Conservation (phyloP, 2,797 vertebrate genomes). For the Potorous gilbertii region DNA sequence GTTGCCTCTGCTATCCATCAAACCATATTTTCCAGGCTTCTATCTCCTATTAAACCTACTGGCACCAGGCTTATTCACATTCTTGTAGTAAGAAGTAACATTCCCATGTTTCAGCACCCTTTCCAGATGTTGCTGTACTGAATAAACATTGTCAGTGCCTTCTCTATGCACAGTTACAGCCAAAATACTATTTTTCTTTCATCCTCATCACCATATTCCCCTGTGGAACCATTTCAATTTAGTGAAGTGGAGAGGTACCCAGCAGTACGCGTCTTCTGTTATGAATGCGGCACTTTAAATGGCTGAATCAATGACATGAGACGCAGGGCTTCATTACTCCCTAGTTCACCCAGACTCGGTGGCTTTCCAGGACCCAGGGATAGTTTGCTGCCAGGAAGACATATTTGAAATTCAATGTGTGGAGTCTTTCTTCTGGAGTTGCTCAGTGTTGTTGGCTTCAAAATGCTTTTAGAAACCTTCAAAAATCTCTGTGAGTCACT, state of each 20-base stretch:
- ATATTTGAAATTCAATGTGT: slow-evolving; percentile 76
- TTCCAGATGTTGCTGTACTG: slow-evolving; percentile 58
- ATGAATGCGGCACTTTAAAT: slow-evolving; percentile 56
- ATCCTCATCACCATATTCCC: slow-evolving; percentile 20
- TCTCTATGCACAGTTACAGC: slow-evolving; percentile 45
- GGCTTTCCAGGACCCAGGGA: slow-evolving; percentile 57
- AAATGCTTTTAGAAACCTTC: slow-evolving; percentile 80
- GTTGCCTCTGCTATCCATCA: neutral
- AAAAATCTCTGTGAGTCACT: slow-evolving; percentile 70
- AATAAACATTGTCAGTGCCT: slow-evolving; percentile 61
- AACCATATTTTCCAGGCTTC: neutral
- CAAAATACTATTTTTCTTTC: slow-evolving; percentile 67
- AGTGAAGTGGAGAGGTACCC: slow-evolving; percentile 51
- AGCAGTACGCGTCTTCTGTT: slow-evolving; percentile 23
- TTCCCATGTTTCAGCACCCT: slow-evolving; percentile 4
- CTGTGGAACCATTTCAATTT: slow-evolving; percentile 51
- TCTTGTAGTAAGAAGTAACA: neutral
- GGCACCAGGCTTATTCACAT: neutral
- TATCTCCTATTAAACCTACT: neutral
- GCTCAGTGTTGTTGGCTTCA: slow-evolving; percentile 74
- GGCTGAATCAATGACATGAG: slow-evolving; percentile 62
- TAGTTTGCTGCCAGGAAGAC: slow-evolving; percentile 60
- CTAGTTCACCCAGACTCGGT: neutral
- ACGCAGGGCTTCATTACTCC: slow-evolving; percentile 63
- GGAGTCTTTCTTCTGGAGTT: slow-evolving; percentile 67